These are phyloP conservation scores for Epinephelus moara DNA, from an alignment of 2,113 vertebrate species.

Conservation along the genomic window DNA sequence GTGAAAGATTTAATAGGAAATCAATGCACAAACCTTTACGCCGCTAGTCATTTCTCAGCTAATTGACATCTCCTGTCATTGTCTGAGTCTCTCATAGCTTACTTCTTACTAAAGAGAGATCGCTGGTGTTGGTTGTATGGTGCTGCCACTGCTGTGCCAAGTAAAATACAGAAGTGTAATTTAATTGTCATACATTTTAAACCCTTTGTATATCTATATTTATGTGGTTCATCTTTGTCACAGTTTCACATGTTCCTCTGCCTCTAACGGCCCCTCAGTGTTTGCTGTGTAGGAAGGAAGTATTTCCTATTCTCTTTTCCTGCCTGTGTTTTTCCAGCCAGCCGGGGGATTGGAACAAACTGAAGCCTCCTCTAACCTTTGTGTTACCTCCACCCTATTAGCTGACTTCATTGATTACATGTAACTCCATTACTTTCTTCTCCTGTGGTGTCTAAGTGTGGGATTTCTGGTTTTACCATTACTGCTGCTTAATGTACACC, in stretches of 20 bases:
- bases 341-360: neutral
- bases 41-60: neutral
- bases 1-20: constrained; percentile 8
- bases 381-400: constrained; percentile 19
- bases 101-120: neutral
- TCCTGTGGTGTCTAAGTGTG: neutral
- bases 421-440: neutral
- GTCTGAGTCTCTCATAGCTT: too few relatives aligned
- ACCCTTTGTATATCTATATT: neutral
- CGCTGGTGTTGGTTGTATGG: neutral
- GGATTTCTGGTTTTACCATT: neutral
- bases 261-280: constrained; percentile 23
- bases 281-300: constrained; percentile 60
- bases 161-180: neutral
- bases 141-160: neutral
- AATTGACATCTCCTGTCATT: neutral
- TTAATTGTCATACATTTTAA: neutral
- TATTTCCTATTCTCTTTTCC: constrained; percentile 62
- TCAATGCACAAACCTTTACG: neutral
- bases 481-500: neutral
- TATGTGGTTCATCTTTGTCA: too few relatives aligned
- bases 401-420: constrained; percentile 5
- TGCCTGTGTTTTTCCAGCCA: constrained; percentile 51
- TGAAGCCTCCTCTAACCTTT: constrained; percentile 18
- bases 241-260: constrained; percentile 30